Evolutionary conservation across 2,888 invertebrate species (phyloP), one percentile per base, ranked within the genome.

Genomic region (Nymphalis urticae): DNA sequence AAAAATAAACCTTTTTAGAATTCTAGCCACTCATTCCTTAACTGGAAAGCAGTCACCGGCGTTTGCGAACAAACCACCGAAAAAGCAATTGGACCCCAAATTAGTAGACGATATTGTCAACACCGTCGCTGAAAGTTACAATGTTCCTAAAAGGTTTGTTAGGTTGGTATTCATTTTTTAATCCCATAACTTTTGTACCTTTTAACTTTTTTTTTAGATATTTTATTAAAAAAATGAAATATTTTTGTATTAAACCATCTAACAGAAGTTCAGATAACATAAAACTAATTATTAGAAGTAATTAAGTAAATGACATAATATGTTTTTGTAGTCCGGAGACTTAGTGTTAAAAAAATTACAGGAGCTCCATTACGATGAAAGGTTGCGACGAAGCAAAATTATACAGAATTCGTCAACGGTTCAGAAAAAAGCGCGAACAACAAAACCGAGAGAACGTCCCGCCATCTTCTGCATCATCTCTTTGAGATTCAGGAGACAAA

Each of bases 341-440:
- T 36, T 1, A 36, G 36, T 48, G 16, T 48, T 48, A 48, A 17
- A 2, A 51, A 36, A 16, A 13, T 73, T 82, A 77, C 82, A 93
- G 95, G 70, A 90, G 86, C 70, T 88, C 89, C 16, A 94, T 95
- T 27, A 94, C 94, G 27, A 92, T 93, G 1, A 95, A 94, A 78
- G 95, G 94, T 74, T 93, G 94, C 0, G 94, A 95, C 74, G 95
- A 95, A 82, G 93, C 94, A 36, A 95, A 94, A 80, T 84, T 94
- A 81, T 90, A 87, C 74, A 91, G 92, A 4, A 89, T 86, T 73
- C 85, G 90, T 2, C 83, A 82, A 75, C 79, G 77, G 48, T 77
- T 76, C 61, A 80, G 79, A 54, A 76, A 76, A 48, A 73, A 76
- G 48, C 79, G 81, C 1, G 75, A 78, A 66, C 74, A 73, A 27